Percentiles rank a stretch among this genome's conserved stretches.
These are phyloP conservation scores for Picus viridis DNA, from an alignment of 2,797 vertebrate species.

Conservation along the genomic window DNA sequence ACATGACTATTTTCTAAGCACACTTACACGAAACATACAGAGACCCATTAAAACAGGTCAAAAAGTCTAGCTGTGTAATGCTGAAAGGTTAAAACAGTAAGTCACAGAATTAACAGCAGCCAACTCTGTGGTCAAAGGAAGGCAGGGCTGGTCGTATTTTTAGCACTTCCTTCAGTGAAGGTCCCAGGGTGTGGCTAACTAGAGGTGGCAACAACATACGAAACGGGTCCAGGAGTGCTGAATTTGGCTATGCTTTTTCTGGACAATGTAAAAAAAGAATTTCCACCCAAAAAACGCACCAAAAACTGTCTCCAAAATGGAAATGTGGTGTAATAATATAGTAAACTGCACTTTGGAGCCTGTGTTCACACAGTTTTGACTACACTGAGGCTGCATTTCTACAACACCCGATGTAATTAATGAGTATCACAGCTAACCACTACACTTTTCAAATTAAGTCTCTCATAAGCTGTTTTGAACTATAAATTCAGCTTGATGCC, in stretches of 20 bases:
- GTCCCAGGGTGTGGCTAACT: neutral
- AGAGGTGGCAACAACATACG: neutral
- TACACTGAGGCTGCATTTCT: neutral
- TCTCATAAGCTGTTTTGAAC: neutral
- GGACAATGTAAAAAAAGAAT: fast-evolving
- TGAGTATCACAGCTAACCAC: neutral
- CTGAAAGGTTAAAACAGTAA: neutral
- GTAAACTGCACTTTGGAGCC: neutral
- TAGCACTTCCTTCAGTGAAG: neutral
- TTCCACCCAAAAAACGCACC: neutral
- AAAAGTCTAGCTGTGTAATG: neutral
- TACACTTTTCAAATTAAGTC: neutral
- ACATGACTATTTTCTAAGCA: neutral
- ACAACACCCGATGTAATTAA: neutral
- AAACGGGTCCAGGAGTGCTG: neutral
- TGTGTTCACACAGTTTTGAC: neutral
- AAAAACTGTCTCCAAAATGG: neutral
- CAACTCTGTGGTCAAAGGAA: neutral
- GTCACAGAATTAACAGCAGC: neutral
- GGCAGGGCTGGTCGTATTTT: neutral
- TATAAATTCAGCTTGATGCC: neutral
- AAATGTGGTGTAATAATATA: neutral
- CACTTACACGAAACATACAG: neutral
- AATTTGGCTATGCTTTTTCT: neutral
- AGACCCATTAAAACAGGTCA: neutral